These are phyloP conservation scores for Xenops minutus DNA, from an alignment of 2,797 vertebrate species.

Conservation along the genomic window DNA sequence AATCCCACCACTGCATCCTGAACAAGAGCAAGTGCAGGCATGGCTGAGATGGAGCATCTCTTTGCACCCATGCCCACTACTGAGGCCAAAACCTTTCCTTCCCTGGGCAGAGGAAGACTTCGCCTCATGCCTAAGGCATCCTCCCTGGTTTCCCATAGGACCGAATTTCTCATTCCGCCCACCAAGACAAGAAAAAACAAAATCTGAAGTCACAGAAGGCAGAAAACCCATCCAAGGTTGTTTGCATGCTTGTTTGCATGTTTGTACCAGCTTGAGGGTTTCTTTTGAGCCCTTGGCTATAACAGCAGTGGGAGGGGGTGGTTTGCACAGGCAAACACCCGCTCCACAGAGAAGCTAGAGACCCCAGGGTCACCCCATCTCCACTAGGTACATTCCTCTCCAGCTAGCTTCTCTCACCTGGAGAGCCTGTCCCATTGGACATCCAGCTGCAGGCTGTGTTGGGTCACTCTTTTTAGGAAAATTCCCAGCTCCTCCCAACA, in stretches of 20 bases:
- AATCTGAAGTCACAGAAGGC: neutral
- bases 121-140: fast-evolving
- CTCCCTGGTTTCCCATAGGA: neutral
- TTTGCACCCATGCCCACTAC: fast-evolving
- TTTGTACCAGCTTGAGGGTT: neutral
- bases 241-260: neutral
- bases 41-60: neutral
- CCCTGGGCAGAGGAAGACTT: fast-evolving
- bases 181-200: neutral
- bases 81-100: neutral
- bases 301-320: fast-evolving
- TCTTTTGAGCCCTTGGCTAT: neutral
- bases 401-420: neutral
- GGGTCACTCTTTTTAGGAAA: neutral
- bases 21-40: neutral
- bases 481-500: neutral
- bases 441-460: neutral
- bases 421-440: fast-evolving
- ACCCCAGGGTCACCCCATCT: neutral
- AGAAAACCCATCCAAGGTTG: neutral
- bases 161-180: neutral
- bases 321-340: neutral
- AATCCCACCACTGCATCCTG: neutral
- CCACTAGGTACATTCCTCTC: neutral
- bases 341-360: neutral